Percentiles rank a stretch among this genome's conserved stretches.
phyloP scores from a whole-genome alignment of 1,140 invertebrate genomes.

The Trichonephila inaurata region DNA sequence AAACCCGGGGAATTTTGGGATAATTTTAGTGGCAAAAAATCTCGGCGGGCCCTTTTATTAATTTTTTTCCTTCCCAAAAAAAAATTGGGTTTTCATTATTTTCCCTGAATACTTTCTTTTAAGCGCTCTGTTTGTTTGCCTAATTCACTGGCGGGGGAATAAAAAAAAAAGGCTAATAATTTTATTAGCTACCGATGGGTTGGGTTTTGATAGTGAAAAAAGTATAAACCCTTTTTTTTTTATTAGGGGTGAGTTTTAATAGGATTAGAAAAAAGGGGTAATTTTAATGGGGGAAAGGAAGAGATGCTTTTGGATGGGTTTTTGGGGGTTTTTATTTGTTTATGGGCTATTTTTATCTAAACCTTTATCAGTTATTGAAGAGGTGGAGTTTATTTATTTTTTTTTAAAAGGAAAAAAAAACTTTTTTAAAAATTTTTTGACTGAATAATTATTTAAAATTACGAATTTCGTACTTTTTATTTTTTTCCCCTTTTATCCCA shows the following conservation, averaged over 20 bases:
- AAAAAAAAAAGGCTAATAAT: not conserved
- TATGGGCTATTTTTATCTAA: not conserved
- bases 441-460: too few species aligned
- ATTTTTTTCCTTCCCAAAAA: conserved; percentile 19
- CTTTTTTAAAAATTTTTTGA: too few species aligned
- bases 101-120: not conserved
- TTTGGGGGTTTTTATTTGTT: not conserved
- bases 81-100: not conserved
- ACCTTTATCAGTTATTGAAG: not conserved
- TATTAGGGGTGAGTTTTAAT: not conserved
- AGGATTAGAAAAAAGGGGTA: not conserved
- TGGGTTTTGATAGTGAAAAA: conserved; percentile 18
- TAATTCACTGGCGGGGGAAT: not conserved
- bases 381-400: too few species aligned
- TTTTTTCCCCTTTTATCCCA: too few species aligned
- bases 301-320: not conserved
- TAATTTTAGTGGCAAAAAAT: not conserved
- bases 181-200: conserved; percentile 6
- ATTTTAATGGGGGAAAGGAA: conserved; percentile 14
- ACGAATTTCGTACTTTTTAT: too few species aligned
- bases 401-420: too few species aligned
- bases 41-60: not conserved
- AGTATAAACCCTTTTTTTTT: not conserved
- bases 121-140: not conserved
- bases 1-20: conserved; percentile 5